phyloP scores from a whole-genome alignment of 1,140 invertebrate species.

The Zeugodacus cucurbitae region DNA sequence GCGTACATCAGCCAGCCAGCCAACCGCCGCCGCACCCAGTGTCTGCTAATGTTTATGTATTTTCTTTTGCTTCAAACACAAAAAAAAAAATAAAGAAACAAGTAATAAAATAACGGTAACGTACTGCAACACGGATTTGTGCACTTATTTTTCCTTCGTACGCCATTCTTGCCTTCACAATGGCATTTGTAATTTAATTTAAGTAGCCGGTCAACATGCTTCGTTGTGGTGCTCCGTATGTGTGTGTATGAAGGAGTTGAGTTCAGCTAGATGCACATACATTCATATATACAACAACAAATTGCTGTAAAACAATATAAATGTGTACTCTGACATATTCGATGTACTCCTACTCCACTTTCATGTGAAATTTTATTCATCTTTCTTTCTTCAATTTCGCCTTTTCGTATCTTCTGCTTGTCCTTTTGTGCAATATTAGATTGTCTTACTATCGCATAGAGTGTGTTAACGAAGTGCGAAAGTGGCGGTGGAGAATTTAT shows the following conservation, averaged over 20 bases:
- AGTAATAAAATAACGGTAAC: neutral
- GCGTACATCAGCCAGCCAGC: neutral
- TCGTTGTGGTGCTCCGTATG: no score
- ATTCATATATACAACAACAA: neutral
- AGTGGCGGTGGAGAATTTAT: neutral
- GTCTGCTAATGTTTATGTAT: slow-evolving; percentile 6
- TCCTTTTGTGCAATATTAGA: neutral
- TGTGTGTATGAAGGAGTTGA: neutral
- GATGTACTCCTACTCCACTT: neutral
- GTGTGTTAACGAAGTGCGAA: neutral
- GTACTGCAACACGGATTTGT: neutral
- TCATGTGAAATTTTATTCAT: neutral
- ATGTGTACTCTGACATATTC: neutral
- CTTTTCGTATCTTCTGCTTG: neutral
- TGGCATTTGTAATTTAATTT: slow-evolving; percentile 39
- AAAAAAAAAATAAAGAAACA: neutral
- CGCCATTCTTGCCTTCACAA: slow-evolving; percentile 3
- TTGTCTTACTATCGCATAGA: neutral
- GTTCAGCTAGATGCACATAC: neutral
- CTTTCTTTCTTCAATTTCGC: neutral
- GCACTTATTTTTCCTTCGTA: slow-evolving; percentile 16
- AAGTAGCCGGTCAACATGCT: slow-evolving; percentile 5
- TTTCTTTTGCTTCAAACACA: neutral
- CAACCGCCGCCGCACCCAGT: no score
- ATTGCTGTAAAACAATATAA: neutral